Percentiles rank a stretch among this genome's conserved stretches.
Conservation (phyloP, 2,888 invertebrate species). For the Crocallis elinguaria region DNA sequence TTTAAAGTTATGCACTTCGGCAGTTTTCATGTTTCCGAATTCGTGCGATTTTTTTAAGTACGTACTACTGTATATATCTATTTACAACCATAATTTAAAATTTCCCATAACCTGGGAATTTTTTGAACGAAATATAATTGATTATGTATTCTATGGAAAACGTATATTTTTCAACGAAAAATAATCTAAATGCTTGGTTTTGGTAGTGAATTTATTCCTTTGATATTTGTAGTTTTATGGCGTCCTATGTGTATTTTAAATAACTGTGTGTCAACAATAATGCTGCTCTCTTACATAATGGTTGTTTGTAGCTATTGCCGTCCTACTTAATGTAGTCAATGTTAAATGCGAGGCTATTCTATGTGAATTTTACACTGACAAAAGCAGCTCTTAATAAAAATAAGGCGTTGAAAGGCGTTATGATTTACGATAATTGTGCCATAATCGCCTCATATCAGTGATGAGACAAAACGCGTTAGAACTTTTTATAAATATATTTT, state of each 20-base stretch:
- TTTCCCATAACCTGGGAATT: too few species aligned
- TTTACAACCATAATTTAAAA: too few species aligned
- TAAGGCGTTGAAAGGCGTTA: neutral
- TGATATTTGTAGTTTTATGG: constrained; percentile 13
- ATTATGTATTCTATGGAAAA: too few species aligned
- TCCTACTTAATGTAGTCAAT: constrained; percentile 43
- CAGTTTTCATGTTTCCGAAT: too few species aligned
- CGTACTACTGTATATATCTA: too few species aligned
- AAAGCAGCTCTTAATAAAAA: constrained; percentile 12
- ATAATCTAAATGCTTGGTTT: neutral
- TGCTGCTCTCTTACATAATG: constrained; percentile 45
- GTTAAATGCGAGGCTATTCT: constrained; percentile 2
- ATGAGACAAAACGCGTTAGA: too few species aligned
- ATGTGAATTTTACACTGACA: neutral
- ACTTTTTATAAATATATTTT: too few species aligned
- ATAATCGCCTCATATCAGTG: constrained; percentile 4
- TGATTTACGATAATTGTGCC: constrained; percentile 12
- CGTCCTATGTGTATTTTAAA: constrained; percentile 20
- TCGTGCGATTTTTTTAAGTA: too few species aligned
- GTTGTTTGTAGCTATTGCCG: constrained; percentile 59
- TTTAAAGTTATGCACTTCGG: too few species aligned
- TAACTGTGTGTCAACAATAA: constrained; percentile 30
- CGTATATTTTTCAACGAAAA: too few species aligned
- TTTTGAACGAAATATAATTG: too few species aligned
- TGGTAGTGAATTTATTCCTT: constrained; percentile 6